Evolutionary conservation across 2,797 vertebrate genomes (phyloP).

Genomic region (Notolabrus celidotus): DNA sequence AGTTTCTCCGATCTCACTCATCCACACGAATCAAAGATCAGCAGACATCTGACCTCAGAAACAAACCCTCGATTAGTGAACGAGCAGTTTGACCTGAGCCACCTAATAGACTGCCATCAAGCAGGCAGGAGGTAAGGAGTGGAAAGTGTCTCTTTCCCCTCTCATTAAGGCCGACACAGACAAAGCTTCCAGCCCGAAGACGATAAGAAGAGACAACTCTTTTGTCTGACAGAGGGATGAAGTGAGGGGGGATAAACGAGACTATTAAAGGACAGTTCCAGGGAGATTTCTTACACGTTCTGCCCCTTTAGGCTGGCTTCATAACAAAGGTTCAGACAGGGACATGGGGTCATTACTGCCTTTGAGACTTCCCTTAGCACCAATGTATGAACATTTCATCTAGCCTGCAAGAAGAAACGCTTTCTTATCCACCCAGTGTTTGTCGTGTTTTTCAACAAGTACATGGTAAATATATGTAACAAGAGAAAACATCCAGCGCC

Average conservation of each 20-base stretch:
- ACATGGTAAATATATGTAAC: too few relatives aligned
- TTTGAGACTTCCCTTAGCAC: neutral
- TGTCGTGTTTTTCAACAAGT: neutral
- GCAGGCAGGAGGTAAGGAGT: conserved; percentile 46
- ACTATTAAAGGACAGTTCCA: conserved; percentile 45
- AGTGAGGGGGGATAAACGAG: conserved; percentile 19
- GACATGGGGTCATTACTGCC: conserved; percentile 32
- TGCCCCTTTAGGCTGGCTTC: conserved; percentile 28
- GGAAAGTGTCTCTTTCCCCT: conserved; percentile 52
- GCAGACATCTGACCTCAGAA: conserved; percentile 38
- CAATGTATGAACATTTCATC: neutral
- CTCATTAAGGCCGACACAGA: conserved; percentile 70
- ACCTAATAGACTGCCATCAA: conserved; percentile 56
- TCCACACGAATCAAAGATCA: conserved; percentile 35
- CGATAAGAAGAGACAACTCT: conserved; percentile 57
- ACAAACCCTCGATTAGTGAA: conserved; percentile 54
- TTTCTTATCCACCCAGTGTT: neutral
- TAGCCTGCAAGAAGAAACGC: neutral
- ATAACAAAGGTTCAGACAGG: conserved; percentile 3
- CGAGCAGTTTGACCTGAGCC: conserved; percentile 55
- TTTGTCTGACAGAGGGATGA: conserved; percentile 54
- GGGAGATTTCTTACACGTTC: conserved; percentile 26
- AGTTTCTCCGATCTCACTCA: conserved; percentile 23
- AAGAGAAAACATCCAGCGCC: too few relatives aligned
- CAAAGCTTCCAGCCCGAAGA: conserved; percentile 59